Base-by-base conservation (phyloP, 2,888 invertebrate genomes). In the Germaria angustata region DNA sequence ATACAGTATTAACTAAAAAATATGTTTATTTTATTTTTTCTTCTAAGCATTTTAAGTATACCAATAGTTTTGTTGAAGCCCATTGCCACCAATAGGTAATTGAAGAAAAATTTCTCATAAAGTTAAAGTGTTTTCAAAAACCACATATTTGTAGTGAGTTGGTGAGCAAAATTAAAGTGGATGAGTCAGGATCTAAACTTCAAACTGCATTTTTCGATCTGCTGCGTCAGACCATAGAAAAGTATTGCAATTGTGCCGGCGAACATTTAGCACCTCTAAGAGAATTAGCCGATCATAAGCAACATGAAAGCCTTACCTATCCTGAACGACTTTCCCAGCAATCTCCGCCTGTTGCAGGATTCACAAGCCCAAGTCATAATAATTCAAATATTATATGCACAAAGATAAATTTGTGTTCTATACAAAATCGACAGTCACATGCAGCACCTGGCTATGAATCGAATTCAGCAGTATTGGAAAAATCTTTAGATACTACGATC, bases 161-260 rank as follows among this genome's bases (percentile, higher is more conserved):
- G 11, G 34, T 13, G 15, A 8, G 6, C 9, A 11, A 8, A 4
- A 4, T 13, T 0, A 20, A 39, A n/a, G 22, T 41, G 28, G 69
- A 71, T 7, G 57, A 32, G 2, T 8, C 24, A 24, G 63, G 73
- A 51, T n/a, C 51, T 17, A 82, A 79, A 51, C 76, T 68, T 8
- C 55, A 83, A 11, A 9, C 46, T 0, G 39, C 44, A 36, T 39
- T 55, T 7, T 51, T 61, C 8, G 68, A 80, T 28, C 46, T 72
- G 5, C 7, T 83, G 20, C 66, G 77, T 28, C 65, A 83, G 20
- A 24, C 65, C 36, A 61, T 83, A 8, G 61, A 80, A 15, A 76
- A 83, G 36, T 75, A 73, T 53, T 76, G 51, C 9, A 76, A 46
- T 24, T 69, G 51, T 51, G 81, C 77, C 5, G 53, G 73, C 49